phyloP scores from a whole-genome alignment of 1,140 invertebrate genomes.

The Drosophila malerkotliana region DNA sequence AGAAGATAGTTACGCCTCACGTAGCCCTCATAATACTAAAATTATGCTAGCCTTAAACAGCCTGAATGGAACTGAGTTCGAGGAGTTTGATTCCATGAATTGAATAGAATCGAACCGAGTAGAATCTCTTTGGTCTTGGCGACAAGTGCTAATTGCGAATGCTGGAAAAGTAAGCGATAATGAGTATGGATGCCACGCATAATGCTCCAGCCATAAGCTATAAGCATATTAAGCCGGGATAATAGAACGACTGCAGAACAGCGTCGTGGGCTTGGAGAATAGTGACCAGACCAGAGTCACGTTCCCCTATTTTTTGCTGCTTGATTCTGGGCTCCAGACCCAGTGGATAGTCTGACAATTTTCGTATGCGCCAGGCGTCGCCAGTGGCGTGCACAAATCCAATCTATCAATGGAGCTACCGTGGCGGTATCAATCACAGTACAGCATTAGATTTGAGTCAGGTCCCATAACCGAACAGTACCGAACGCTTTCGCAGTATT shows the following conservation, averaged over 20 bases:
- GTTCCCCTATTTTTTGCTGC: conserved; percentile 40
- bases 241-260: conserved; percentile 2
- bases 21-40: conserved; percentile 60
- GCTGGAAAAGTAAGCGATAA: conserved; percentile 43
- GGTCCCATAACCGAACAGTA: conserved; percentile 18
- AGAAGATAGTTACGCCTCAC: conserved; percentile 39
- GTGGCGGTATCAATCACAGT: conserved; percentile 42
- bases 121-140: conserved; percentile 49
- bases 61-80: conserved; percentile 31
- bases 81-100: conserved; percentile 12
- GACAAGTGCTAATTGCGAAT: conserved; percentile 57
- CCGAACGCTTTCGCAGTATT: conserved; percentile 12
- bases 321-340: conserved; percentile 27
- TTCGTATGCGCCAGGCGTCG: conserved; percentile 63
- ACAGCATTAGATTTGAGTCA: conserved; percentile 59
- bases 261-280: not conserved
- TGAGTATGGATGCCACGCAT: conserved; percentile 77
- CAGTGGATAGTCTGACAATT: conserved; percentile 4
- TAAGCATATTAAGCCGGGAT: conserved; percentile 44
- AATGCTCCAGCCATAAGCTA: conserved; percentile 35
- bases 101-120: conserved; percentile 23
- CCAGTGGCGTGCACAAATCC: conserved; percentile 54
- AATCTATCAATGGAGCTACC: conserved; percentile 69
- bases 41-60: conserved; percentile 73
- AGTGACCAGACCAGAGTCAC: conserved; percentile 55